Conservation (phyloP, 2,113 vertebrate species). For the Lepus europaeus region DNA sequence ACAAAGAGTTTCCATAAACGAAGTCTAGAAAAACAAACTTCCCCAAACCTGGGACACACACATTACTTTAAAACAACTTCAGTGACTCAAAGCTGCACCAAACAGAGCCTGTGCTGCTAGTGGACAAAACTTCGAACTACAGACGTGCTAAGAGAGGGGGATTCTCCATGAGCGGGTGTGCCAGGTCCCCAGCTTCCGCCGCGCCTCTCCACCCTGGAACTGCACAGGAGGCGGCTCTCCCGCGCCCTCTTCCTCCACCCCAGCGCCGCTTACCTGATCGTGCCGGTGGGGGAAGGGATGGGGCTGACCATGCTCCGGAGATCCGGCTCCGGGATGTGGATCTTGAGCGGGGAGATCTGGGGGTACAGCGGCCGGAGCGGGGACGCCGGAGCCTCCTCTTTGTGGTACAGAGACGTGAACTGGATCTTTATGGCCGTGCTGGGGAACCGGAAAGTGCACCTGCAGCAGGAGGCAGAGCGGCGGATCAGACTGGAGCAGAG, state of each 20-base stretch:
- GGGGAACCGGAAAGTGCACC: conserved; percentile 98
- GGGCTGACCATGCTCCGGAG: conserved; percentile 94
- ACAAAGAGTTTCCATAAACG: not conserved
- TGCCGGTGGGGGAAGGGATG: conserved; percentile 97
- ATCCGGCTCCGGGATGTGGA: conserved; percentile 98
- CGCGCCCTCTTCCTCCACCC: not conserved
- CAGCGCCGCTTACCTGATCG: conserved; percentile 92
- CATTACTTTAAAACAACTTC: not conserved
- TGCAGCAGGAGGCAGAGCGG: conserved; percentile 70
- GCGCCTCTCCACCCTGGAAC: too few relatives aligned
- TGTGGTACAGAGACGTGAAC: conserved; percentile 93
- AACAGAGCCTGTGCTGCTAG: not conserved
- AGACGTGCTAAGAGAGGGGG: fast-evolving
- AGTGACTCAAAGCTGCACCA: not conserved
- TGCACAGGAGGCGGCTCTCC: fast-evolving
- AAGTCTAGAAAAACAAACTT: not conserved
- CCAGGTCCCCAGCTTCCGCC: too few relatives aligned
- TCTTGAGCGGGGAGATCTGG: conserved; percentile 97
- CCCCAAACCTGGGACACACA: not conserved
- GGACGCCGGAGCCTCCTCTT: conserved; percentile 91
- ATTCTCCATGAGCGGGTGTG: too few relatives aligned
- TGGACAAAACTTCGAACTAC: not conserved
- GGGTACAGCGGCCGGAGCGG: conserved; percentile 93
- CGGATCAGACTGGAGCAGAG: not conserved
- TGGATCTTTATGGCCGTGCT: conserved; percentile 99